phyloP scores from a whole-genome alignment of 2,113 vertebrate genomes.

The Thamnaconus septentrionalis region DNA sequence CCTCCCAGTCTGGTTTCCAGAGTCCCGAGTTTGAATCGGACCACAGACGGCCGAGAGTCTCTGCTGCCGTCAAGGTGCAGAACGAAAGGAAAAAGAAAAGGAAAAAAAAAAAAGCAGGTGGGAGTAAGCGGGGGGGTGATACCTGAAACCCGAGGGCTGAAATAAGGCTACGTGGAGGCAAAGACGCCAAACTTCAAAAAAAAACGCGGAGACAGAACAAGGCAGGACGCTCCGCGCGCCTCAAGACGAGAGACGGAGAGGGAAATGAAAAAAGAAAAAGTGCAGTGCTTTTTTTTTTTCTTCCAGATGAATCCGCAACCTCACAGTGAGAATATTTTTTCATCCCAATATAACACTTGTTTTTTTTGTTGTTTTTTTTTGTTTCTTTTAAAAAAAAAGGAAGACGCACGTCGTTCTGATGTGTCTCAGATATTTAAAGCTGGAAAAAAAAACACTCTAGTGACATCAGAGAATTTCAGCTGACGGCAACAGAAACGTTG shows the following conservation, averaged over 20 bases:
- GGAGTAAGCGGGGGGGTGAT: background rate
- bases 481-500: no score
- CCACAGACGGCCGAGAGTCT: background rate
- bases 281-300: slow-evolving; percentile 10
- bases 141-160: slow-evolving; percentile 2
- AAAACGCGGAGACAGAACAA: background rate
- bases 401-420: no score
- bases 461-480: no score
- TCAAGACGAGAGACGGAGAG: background rate
- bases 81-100: background rate
- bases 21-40: background rate
- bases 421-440: no score
- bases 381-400: no score
- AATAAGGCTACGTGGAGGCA: slow-evolving; percentile 42
- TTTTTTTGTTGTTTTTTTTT: no score
- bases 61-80: slow-evolving; percentile 1
- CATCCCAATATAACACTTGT: no score
- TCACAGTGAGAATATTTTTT: no score
- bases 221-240: background rate
- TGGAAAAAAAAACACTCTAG: no score
- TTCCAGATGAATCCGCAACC: no score
- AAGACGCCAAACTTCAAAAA: slow-evolving; percentile 13
- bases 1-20: background rate
- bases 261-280: slow-evolving; percentile 7
- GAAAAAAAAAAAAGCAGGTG: background rate